Evolutionary conservation across 2,888 invertebrate species (phyloP), one percentile per base, ranked within the genome.

Genomic region (Neoascia interrupta): DNA sequence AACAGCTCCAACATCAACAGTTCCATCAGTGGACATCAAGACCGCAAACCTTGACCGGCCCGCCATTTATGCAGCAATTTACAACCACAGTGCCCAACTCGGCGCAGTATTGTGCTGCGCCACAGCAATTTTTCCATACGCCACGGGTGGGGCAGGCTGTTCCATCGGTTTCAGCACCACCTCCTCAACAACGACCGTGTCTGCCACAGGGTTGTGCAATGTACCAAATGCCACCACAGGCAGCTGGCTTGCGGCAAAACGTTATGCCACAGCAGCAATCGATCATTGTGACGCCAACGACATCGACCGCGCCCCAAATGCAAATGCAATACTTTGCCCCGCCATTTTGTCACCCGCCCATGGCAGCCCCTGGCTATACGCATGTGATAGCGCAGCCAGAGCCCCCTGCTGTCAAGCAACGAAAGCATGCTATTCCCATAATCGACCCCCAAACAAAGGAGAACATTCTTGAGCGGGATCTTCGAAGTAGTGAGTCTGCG

Each of bases 391-490:
- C 31, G 8, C 10, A 45, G 34, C 19, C 11, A 36, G 68, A 26
- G 83, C 84, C 10, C 84, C 83, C 54, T 2, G 8, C 51, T 53
- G 66, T 75, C 1, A 84, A 84, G 19, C 81, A 81, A 53, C 87
- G 88, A 13, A 82, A 53, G 19, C 83, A 86, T 64, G 88, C 88
- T n/a, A 84, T 88, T 56, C 87, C 87, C 5, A 88, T 88, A 2
- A 86, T 88, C 47, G 81, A 88, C 83, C 88, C 88, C 2, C 81
- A 83, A 5, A 88, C 88, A n/a, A 80, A 83, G 3, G 86, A 88
- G 79, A 83, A 87, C 64, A 81, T 85, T 2, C 39, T 87, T 26
- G 86, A 88, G 41, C 81, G 82, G 15, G 85, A 82, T 2, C 82
- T 83, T 5, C 26, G 60, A 5, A 36, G 16, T 3, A 58, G 51